Conservation (phyloP, 2,888 invertebrate genomes). For the Epsilonema sp. region DNA sequence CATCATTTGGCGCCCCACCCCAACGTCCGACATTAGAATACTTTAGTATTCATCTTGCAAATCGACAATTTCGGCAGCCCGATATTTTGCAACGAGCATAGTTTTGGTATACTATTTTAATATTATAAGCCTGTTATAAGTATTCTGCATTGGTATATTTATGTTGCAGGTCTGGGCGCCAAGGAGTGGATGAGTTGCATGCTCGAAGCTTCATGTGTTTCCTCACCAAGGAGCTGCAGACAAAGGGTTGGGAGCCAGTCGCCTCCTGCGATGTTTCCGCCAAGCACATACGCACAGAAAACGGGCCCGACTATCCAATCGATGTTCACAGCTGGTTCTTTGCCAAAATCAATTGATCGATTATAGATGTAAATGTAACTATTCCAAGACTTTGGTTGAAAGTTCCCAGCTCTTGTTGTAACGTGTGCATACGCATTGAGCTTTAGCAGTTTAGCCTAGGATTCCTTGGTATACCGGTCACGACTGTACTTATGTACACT, state of each 20-base stretch:
- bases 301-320: conserved; percentile 8
- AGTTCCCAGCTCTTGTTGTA: no score
- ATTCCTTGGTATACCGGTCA: no score
- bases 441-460: no score
- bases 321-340: conserved; percentile 11
- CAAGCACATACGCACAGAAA: conserved; percentile 54
- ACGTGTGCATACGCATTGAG: no score
- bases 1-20: background rate
- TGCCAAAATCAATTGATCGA: no score
- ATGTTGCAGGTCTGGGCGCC: no score
- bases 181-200: conserved; percentile 2
- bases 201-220: background rate
- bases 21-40: no score
- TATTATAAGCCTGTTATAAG: no score
- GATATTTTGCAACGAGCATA: background rate
- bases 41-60: background rate
- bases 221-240: background rate
- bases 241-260: conserved; percentile 13
- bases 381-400: no score
- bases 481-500: no score
- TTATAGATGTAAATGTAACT: no score
- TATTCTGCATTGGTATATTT: no score
- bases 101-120: background rate
- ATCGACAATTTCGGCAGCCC: background rate
- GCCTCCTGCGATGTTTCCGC: conserved; percentile 93